Conservation (phyloP, 1,140 invertebrate genomes). For the Vanessa atalanta region DNA sequence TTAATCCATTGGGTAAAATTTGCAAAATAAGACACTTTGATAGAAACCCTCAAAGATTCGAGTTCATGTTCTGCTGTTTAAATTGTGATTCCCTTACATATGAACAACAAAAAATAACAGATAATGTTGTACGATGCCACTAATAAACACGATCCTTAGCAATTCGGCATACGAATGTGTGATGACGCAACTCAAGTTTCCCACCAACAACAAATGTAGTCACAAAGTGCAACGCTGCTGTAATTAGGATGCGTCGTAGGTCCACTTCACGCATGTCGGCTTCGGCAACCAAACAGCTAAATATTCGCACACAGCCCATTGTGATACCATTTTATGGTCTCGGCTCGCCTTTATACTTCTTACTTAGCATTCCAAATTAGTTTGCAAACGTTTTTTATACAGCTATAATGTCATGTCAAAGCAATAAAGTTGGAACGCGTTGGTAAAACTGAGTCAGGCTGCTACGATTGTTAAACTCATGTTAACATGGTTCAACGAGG, state of each 20-base stretch:
- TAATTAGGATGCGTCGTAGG: slow-evolving; percentile 70
- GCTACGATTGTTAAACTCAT: slow-evolving; percentile 63
- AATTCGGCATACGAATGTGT: slow-evolving; percentile 45
- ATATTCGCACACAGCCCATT: slow-evolving; percentile 76
- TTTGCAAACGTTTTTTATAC: slow-evolving; percentile 73
- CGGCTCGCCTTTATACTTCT: slow-evolving; percentile 69
- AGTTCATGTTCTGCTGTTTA: too few relatives aligned
- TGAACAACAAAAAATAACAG: background rate
- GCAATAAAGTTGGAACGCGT: slow-evolving; percentile 63
- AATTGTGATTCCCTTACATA: too few relatives aligned
- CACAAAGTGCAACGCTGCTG: slow-evolving; percentile 61
- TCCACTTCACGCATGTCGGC: slow-evolving; percentile 63
- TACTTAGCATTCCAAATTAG: slow-evolving; percentile 78
- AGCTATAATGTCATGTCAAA: slow-evolving; percentile 71
- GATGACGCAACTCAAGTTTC: slow-evolving; percentile 51
- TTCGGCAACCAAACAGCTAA: slow-evolving; percentile 68
- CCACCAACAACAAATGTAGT: slow-evolving; percentile 53
- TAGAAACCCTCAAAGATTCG: too few relatives aligned
- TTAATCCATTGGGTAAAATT: too few relatives aligned
- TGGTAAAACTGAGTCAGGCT: slow-evolving; percentile 61
- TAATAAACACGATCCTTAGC: slow-evolving; percentile 20
- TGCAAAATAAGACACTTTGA: too few relatives aligned
- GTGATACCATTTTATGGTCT: slow-evolving; percentile 76
- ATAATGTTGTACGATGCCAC: background rate
- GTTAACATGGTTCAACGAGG: slow-evolving; percentile 22